A percentile compares a stretch with the other conserved stretches of the same genome.
These are phyloP conservation scores for Diadophis punctatus DNA, from an alignment of 2,113 vertebrate genomes.

Conservation along the genomic window DNA sequence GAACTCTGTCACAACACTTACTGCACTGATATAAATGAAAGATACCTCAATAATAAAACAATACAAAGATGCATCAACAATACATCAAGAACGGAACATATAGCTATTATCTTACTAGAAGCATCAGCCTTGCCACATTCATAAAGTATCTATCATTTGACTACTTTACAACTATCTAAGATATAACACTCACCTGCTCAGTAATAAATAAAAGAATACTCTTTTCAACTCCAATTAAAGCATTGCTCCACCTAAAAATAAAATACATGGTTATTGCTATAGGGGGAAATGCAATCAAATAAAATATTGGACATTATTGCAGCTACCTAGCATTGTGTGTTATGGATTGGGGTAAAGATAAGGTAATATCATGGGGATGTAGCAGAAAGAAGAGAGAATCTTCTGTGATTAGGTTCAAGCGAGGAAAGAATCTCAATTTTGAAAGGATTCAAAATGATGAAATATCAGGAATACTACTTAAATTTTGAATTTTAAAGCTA, in stretches of 20 bases:
- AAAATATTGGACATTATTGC: not conserved
- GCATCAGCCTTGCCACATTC: not conserved
- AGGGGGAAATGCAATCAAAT: not conserved
- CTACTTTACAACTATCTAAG: not conserved
- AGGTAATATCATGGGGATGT: not conserved
- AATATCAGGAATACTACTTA: too few relatives aligned
- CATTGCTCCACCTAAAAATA: slow-evolving; percentile 83
- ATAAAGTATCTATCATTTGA: not conserved
- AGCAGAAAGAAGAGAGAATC: not conserved
- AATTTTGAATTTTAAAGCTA: not conserved
- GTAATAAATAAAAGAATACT: slow-evolving; percentile 81
- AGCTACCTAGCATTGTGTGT: not conserved
- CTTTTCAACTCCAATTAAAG: slow-evolving; percentile 69
- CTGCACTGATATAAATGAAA: not conserved
- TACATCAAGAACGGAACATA: not conserved
- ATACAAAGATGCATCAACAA: not conserved
- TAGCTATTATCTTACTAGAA: not conserved
- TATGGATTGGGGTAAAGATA: not conserved
- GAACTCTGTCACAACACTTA: not conserved
- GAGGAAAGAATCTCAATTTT: not conserved
- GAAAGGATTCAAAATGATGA: not conserved
- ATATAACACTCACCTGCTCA: slow-evolving; percentile 77
- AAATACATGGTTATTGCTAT: not conserved
- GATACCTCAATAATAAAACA: not conserved
- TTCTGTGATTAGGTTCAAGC: not conserved